Conservation (phyloP, 2,113 vertebrate species). For the Sceloporus undulatus region DNA sequence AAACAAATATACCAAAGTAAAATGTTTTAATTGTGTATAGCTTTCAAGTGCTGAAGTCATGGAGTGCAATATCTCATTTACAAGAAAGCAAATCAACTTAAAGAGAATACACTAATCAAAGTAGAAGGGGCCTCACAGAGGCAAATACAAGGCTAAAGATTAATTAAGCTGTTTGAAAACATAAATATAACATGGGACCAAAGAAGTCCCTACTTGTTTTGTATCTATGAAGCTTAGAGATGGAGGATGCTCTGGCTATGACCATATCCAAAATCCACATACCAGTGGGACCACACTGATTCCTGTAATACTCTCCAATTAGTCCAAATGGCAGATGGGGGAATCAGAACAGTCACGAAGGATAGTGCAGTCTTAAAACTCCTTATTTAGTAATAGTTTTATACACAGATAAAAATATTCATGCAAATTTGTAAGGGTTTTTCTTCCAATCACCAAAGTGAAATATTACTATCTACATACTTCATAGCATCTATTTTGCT, state of each 20-base stretch:
- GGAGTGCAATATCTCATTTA: constrained; percentile 29
- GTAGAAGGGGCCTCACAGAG: background rate
- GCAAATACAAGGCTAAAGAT: constrained; percentile 27
- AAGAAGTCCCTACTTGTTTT: constrained; percentile 34
- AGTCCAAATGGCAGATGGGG: background rate
- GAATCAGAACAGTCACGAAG: background rate
- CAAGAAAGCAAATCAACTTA: constrained; percentile 38
- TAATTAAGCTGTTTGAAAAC: constrained; percentile 45
- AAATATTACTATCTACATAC: background rate
- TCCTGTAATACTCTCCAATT: background rate
- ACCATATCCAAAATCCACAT: constrained; percentile 3
- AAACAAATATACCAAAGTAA: background rate
- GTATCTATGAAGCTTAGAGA: background rate
- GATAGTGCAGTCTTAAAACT: background rate
- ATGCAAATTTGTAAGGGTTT: too few species aligned
- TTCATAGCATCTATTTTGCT: background rate
- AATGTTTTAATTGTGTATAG: background rate
- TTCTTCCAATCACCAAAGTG: background rate
- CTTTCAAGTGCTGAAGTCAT: constrained; percentile 17
- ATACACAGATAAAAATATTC: background rate
- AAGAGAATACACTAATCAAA: constrained; percentile 31
- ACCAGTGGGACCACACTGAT: background rate
- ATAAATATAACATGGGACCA: constrained; percentile 35
- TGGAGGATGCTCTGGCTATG: background rate
- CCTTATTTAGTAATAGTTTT: background rate